Evolutionary conservation across 2,888 invertebrate species (phyloP).

Genomic region (Dolomedes plantarius): DNA sequence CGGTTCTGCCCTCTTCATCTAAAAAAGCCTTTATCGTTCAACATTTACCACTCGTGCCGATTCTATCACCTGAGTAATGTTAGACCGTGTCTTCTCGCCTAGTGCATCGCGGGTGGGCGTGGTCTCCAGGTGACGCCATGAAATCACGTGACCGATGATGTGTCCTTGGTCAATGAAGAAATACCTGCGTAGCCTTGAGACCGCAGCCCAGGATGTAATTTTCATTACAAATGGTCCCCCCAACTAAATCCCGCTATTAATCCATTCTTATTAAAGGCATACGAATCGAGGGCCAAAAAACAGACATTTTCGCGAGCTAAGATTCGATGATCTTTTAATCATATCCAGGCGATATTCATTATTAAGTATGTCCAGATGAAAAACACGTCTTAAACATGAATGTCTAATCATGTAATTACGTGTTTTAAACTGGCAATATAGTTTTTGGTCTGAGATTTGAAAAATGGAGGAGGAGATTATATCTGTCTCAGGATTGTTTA

Average conservation of each 20-base stretch:
- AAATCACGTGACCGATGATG: background rate
- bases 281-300: background rate
- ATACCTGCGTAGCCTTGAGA: constrained; percentile 1
- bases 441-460: background rate
- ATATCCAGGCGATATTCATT: background rate
- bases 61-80: background rate
- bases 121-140: background rate
- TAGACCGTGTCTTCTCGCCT: background rate
- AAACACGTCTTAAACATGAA: background rate
- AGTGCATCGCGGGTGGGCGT: background rate
- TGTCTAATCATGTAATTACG: background rate
- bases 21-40: too few relatives aligned
- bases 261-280: background rate
- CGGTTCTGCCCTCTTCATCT: too few relatives aligned
- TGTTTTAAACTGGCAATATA: background rate
- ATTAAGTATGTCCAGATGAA: background rate
- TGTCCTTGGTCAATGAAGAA: constrained; percentile 4
- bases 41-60: background rate
- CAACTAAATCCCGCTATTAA: background rate
- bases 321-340: background rate
- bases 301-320: background rate
- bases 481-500: background rate
- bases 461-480: background rate
- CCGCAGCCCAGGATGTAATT: background rate
- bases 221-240: background rate